Evolutionary conservation across 2,888 invertebrate genomes (phyloP).

Genomic region (Acanthosepion esculentum): DNA sequence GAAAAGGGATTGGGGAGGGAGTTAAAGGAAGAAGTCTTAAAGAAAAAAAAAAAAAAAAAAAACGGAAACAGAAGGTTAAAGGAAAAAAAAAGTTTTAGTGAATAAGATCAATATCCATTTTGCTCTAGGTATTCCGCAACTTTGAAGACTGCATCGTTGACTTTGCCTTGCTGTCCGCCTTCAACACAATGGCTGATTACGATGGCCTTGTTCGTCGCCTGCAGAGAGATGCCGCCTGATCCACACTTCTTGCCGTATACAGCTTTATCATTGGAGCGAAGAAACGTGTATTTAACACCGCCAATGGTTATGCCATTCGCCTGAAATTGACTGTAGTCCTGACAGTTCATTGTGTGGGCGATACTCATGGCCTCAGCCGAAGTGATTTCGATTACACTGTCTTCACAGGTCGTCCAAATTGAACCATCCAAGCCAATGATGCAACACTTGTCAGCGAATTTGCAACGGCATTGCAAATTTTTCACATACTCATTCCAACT

Average conservation of each 20-base stretch:
- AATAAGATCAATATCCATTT: neutral
- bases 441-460: neutral
- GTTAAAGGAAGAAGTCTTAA: neutral
- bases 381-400: neutral
- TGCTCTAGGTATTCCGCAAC: neutral
- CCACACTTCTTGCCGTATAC: constrained; percentile 16
- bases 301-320: neutral
- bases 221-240: neutral
- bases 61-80: neutral
- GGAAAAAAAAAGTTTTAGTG: neutral
- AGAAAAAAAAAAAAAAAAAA: neutral
- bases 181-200: constrained; percentile 1
- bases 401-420: neutral
- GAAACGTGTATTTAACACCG: constrained; percentile 6
- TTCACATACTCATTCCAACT: constrained; percentile 40
- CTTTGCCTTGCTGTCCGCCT: neutral
- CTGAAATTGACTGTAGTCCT: neutral
- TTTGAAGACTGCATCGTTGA: constrained; percentile 4
- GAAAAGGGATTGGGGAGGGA: neutral
- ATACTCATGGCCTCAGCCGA: neutral
- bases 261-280: neutral
- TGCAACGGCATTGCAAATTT: neutral
- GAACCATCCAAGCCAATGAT: constrained; percentile 34
- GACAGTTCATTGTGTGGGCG: neutral
- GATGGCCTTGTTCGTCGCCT: neutral